Conservation (phyloP, 2,797 vertebrate genomes). For the Yasuhikotakia modesta region DNA sequence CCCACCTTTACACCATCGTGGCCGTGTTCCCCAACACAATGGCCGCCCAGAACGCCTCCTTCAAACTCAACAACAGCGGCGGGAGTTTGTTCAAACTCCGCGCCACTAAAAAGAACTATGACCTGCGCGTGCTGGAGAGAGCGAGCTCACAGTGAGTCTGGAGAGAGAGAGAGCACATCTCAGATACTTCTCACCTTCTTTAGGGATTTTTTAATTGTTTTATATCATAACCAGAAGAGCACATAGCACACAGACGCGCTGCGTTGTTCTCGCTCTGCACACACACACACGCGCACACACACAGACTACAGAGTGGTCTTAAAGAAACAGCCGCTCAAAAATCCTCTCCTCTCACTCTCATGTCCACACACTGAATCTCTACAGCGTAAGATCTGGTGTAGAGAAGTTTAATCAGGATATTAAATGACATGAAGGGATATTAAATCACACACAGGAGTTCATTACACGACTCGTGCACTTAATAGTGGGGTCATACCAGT, state of each 20-base stretch:
- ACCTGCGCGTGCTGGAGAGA: conserved; percentile 93
- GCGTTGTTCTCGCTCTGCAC: too few relatives aligned
- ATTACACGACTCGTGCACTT: too few relatives aligned
- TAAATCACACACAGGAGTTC: too few relatives aligned
- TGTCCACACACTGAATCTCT: too few relatives aligned
- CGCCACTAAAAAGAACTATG: conserved; percentile 96
- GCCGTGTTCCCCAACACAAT: conserved; percentile 96
- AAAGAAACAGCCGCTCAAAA: conserved; percentile 13
- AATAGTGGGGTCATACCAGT: too few relatives aligned
- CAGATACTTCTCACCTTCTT: conserved; percentile 68
- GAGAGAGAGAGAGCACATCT: conserved; percentile 52
- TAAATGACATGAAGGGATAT: too few relatives aligned
- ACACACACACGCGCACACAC: conserved; percentile 41
- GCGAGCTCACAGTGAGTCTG: conserved; percentile 91
- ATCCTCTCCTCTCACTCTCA: too few relatives aligned
- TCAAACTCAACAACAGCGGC: conserved; percentile 95
- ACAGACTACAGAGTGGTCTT: conserved; percentile 6
- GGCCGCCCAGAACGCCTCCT: conserved; percentile 96
- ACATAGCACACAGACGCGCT: conserved; percentile 81
- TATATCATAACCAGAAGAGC: conserved; percentile 74
- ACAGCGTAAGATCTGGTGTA: too few relatives aligned
- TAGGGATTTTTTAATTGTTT: conserved; percentile 74
- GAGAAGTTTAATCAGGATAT: too few relatives aligned
- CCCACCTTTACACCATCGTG: conserved; percentile 97
- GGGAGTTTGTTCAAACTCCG: conserved; percentile 95